Base-by-base conservation (phyloP, 2,113 vertebrate genomes). In the Grantiella picta region DNA sequence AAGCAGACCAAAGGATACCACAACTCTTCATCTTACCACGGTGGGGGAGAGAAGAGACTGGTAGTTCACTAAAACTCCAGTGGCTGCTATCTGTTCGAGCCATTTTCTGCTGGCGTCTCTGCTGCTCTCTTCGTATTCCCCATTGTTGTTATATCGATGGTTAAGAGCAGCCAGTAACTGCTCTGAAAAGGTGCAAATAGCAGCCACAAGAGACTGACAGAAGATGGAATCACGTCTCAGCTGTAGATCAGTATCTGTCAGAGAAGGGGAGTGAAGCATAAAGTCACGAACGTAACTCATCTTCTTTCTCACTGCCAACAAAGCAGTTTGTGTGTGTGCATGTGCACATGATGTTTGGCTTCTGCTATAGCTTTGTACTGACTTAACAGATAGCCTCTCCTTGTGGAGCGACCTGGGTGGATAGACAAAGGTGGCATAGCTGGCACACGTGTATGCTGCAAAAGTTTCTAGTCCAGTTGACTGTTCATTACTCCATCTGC, bases 21-120 rank as follows among this genome's bases (percentile, higher is more conserved):
- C 36, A 68, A 4, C 23, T 60, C 29, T 56, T 82, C 60, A 96
- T 86, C 99, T 99, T 97, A 99, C 99, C 98, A 98, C 71, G 1
- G 97, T 50, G 0, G 99, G 98, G 4, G 98, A 98, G 12, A 99
- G 98, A 45, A 99, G 97, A 36, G 99, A 99, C 98, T 99, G 99
- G 96, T 99, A 99, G 97, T 99, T 98, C 59, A 99, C 97, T 42
- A 99, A 96, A 92, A 98, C 98, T 0, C 99, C 99, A 0, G 99
- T 99, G 95, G 97, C 98, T 2, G 99, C 98, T 79, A 99, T 98
- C 95, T 99, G 99, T 95, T 99, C 99, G 95, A 99, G 97, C 99
- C 99, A 99, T 95, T 99, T 99, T 95, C 98, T 98, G 98, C 99
- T 99, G 97, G 99, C 99, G 1, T 99, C 99, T 49, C 99, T 98